phyloP scores from a whole-genome alignment of 1,140 invertebrate genomes.

The Polyergus mexicanus region DNA sequence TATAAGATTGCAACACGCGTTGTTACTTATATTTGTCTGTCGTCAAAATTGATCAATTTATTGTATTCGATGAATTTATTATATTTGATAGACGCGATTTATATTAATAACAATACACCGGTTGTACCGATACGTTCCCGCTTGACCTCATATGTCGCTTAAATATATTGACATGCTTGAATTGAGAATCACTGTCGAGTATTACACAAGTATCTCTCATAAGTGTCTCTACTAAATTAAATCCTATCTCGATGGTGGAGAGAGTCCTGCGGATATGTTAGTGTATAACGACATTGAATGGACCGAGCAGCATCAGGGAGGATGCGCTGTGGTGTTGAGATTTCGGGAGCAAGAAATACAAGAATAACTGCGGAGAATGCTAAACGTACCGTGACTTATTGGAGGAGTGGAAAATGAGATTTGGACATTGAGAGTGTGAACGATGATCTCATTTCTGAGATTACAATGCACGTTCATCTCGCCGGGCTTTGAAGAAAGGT shows the following conservation, averaged over 20 bases:
- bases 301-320: slow-evolving; percentile 40
- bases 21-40: slow-evolving; percentile 8
- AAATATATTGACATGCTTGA: not conserved
- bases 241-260: slow-evolving; percentile 70
- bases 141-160: not conserved
- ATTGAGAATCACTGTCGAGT: slow-evolving; percentile 65
- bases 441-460: slow-evolving; percentile 71
- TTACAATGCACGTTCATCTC: slow-evolving; percentile 61
- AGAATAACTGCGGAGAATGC: slow-evolving; percentile 75
- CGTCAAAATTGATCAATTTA: not conserved
- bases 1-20: slow-evolving; percentile 14
- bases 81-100: not conserved
- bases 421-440: slow-evolving; percentile 67
- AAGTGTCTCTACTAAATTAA: slow-evolving; percentile 75
- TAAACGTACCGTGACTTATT: slow-evolving; percentile 79
- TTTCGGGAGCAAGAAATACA: slow-evolving; percentile 71
- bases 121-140: not conserved
- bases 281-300: slow-evolving; percentile 61
- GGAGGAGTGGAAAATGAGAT: slow-evolving; percentile 73
- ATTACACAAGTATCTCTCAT: slow-evolving; percentile 36
- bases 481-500: slow-evolving; percentile 52
- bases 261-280: slow-evolving; percentile 55
- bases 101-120: not conserved
- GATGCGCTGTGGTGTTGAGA: slow-evolving; percentile 68
- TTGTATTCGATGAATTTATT: not conserved